Conservation (phyloP, 2,888 invertebrate species). For the Bombylius discolor region DNA sequence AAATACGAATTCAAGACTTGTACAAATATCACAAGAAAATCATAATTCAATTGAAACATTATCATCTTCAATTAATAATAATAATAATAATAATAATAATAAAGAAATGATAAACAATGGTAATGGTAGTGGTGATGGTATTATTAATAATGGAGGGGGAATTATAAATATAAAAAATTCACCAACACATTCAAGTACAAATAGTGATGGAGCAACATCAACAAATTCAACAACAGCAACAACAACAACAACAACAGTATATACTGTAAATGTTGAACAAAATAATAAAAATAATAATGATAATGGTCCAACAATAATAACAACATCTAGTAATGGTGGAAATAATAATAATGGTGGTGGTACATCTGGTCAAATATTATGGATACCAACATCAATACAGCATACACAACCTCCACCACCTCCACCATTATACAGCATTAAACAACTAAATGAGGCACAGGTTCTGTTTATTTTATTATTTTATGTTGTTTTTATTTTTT, state of each 20-base stretch:
- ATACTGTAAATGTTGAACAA: neutral
- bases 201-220: neutral
- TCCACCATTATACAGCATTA: conserved; percentile 35
- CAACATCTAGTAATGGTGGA: neutral
- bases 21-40: neutral
- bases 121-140: neutral
- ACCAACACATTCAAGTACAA: neutral
- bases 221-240: neutral
- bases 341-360: neutral
- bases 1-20: neutral
- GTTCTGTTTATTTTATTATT: conserved; percentile 20
- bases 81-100: too few species aligned
- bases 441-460: conserved; percentile 37
- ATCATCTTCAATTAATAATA: neutral
- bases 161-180: neutral
- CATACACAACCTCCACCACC: conserved; percentile 27
- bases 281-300: neutral
- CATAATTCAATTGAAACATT: neutral
- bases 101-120: neutral
- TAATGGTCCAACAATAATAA: too few species aligned
- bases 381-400: conserved; percentile 6
- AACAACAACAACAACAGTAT: neutral
- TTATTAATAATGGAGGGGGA: neutral
- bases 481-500: conserved; percentile 17
- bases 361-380: conserved; percentile 2